Conservation (phyloP, 1,140 invertebrate species). For the Drosophila funebris region DNA sequence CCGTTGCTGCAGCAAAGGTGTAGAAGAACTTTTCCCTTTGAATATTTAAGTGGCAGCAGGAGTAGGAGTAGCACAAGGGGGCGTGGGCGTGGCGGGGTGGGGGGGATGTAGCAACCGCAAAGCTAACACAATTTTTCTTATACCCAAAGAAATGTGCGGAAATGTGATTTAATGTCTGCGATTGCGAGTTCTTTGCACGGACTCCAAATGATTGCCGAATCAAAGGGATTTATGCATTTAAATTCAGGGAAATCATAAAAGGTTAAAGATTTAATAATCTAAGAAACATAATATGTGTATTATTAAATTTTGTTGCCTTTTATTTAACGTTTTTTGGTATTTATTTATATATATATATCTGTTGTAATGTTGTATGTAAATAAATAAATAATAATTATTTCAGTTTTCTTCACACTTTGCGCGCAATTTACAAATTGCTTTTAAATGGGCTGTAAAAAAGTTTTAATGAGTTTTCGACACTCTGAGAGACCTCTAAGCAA, state of each 20-base stretch:
- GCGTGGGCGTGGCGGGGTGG: neutral
- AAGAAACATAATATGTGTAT: neutral
- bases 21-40: conserved; percentile 72
- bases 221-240: conserved; percentile 14
- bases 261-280: neutral
- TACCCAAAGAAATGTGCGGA: conserved; percentile 77
- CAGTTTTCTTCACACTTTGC: conserved; percentile 42
- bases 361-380: neutral
- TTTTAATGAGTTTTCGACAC: conserved; percentile 81
- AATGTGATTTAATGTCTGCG: conserved; percentile 83
- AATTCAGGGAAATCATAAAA: neutral
- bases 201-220: conserved; percentile 55
- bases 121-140: conserved; percentile 77
- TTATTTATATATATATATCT: neutral
- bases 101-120: conserved; percentile 47
- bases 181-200: conserved; percentile 59
- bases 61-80: conserved; percentile 6
- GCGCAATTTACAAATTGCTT: conserved; percentile 82
- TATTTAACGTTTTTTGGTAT: neutral
- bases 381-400: conserved; percentile 67
- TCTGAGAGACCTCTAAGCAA: conserved; percentile 26
- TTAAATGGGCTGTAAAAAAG: conserved; percentile 83
- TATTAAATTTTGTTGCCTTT: neutral
- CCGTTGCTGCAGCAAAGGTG: conserved; percentile 60
- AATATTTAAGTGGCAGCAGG: conserved; percentile 73